Evolutionary conservation across 2,113 vertebrate genomes (phyloP).

Genomic region (Australoheros scitulus): DNA sequence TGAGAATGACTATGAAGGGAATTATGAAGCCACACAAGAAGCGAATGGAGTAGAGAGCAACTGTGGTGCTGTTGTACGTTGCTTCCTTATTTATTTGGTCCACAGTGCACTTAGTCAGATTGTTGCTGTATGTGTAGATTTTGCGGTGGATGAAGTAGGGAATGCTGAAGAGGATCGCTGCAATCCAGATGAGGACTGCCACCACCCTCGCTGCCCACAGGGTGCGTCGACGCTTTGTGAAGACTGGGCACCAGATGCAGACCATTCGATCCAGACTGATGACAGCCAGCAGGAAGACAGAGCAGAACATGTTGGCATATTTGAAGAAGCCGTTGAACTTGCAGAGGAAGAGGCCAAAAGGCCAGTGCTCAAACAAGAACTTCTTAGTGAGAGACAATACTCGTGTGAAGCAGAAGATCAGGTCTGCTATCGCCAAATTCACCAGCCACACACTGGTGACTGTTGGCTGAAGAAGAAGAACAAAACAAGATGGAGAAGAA

Average conservation of each 20-base stretch:
- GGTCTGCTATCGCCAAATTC: constrained; percentile 79
- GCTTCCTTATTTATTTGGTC: constrained; percentile 48
- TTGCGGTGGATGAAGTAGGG: constrained; percentile 75
- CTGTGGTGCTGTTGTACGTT: neutral
- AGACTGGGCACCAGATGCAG: constrained; percentile 76
- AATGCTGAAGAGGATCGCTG: constrained; percentile 60
- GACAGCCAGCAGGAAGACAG: constrained; percentile 68
- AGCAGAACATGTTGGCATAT: constrained; percentile 83
- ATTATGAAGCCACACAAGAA: constrained; percentile 80
- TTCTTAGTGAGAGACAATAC: constrained; percentile 74
- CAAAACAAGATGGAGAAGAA: neutral
- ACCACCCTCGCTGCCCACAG: constrained; percentile 52
- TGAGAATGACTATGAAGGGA: constrained; percentile 77
- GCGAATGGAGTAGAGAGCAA: constrained; percentile 62
- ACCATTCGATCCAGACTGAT: constrained; percentile 74
- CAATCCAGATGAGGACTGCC: constrained; percentile 64
- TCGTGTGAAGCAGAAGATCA: constrained; percentile 77
- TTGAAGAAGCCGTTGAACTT: constrained; percentile 82
- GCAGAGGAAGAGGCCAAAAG: constrained; percentile 79
- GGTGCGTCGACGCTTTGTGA: constrained; percentile 65
- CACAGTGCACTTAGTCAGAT: constrained; percentile 72
- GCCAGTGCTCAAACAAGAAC: constrained; percentile 76
- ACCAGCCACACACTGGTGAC: constrained; percentile 82
- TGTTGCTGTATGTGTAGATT: constrained; percentile 56
- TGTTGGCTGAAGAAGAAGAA: constrained; percentile 28